A percentile compares a stretch with the other conserved stretches of the same genome.
Evolutionary conservation across 2,113 vertebrate genomes (phyloP).

Genomic region (Oxyruncus cristatus): DNA sequence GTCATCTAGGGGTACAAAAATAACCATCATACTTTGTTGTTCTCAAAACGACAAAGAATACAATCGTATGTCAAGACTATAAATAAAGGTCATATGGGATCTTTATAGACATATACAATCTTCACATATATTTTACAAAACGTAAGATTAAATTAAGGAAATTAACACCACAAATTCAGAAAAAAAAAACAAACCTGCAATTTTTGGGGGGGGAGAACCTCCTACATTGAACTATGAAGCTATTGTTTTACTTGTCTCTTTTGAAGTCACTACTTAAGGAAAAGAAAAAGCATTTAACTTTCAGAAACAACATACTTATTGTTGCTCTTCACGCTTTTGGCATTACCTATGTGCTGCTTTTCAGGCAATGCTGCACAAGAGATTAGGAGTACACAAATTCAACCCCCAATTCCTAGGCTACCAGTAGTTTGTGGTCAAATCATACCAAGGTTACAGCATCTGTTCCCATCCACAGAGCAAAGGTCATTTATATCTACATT

Average conservation of each 20-base stretch:
- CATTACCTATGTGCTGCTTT: not conserved
- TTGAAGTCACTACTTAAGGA: not conserved
- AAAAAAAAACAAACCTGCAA: not conserved
- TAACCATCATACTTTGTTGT: not conserved
- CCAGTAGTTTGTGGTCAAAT: not conserved
- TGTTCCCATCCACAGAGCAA: not conserved
- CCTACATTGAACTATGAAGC: not conserved
- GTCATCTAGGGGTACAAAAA: not conserved
- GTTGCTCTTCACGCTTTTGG: not conserved
- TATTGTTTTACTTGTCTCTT: not conserved
- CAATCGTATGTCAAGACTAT: not conserved
- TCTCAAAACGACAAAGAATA: not conserved
- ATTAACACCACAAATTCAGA: not conserved
- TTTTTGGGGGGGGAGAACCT: not conserved
- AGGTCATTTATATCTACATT: not conserved
- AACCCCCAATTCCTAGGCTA: not conserved
- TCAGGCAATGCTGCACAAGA: not conserved
- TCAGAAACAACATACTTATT: not conserved
- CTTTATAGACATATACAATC: not conserved
- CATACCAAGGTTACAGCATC: not conserved
- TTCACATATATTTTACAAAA: not conserved
- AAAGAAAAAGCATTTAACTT: not conserved
- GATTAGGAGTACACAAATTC: not conserved
- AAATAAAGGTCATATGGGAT: not conserved
- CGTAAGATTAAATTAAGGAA: not conserved